Evolutionary conservation across 2,113 vertebrate species (phyloP), one percentile per base, ranked within the genome.

Genomic region (Pollimyrus isidori): DNA sequence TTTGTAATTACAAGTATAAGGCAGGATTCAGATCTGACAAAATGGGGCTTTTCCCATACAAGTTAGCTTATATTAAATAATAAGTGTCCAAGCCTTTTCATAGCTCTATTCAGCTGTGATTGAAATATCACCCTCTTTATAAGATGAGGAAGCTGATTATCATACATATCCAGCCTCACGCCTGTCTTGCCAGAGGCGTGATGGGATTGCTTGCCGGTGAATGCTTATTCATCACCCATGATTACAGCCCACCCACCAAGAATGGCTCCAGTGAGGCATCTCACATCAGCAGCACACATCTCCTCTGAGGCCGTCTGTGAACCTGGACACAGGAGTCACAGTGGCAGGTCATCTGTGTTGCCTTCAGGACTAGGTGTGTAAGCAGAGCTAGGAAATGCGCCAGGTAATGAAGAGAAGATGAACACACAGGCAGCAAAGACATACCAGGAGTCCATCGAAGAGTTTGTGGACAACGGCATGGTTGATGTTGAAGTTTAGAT

Each of bases 171-270:
- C 83, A 86, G 42, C 21, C 17, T 10, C 21, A 26, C n/a, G 45
- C 48, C 83, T 86, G 45, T 50, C 83, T 13, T 80, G 17, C 73
- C 73, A 39, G 73, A 39, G 30, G 35, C 73, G 30, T 42, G 73
- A 80, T 80, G 73, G 73, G 35, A 80, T 80, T 42, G 73, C 73
- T 39, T 80, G 73, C 83, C 23, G 83, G 48, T n/a, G 83, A 86
- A 50, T 86, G 83, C 45, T 50, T 86, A 50, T 86, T 86, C 83
- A 86, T 48, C 83, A 86, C 50, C n/a, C 45, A 13, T 86, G 83
- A 26, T 50, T 86, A 50, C 83, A 86, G 83, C 46, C 83, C 83
- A 50, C 45, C 45, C 45, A 11, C 48, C n/a, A 50, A 7, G 62
- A 65, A 26, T 2, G 5, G 73, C 35, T 42, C 30, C 15, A 4